Conservation (phyloP, 2,113 vertebrate genomes). For the Brachionichthys hirsutus region DNA sequence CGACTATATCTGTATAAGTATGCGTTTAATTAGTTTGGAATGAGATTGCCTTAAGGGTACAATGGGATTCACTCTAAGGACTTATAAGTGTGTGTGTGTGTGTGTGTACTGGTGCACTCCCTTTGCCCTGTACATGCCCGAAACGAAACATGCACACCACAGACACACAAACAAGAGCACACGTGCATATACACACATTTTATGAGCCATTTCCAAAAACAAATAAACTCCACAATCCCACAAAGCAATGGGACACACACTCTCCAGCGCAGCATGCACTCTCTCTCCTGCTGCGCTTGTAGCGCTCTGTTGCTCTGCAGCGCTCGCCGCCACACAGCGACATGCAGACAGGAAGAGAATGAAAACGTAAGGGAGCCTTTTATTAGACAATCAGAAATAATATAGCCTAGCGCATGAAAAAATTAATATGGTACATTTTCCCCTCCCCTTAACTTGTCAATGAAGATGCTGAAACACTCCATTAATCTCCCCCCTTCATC, state of each 20-base stretch:
- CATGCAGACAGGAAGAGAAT: not conserved
- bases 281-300: slow-evolving; percentile 17
- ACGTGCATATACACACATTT: slow-evolving; percentile 28
- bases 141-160: slow-evolving; percentile 16
- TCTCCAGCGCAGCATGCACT: slow-evolving; percentile 17
- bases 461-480: slow-evolving; percentile 50
- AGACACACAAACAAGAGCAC: slow-evolving; percentile 17
- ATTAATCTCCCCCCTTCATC: slow-evolving; percentile 57
- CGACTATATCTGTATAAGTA: not conserved
- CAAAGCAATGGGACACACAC: slow-evolving; percentile 15
- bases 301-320: slow-evolving; percentile 1
- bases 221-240: slow-evolving; percentile 56
- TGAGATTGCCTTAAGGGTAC: slow-evolving; percentile 31
- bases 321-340: not conserved
- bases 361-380: not conserved
- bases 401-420: too few relatives aligned
- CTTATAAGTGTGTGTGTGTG: slow-evolving; percentile 42
- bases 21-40: slow-evolving; percentile 35
- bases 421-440: not conserved
- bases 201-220: slow-evolving; percentile 56
- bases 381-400: too few relatives aligned
- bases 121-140: slow-evolving; percentile 41
- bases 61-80: slow-evolving; percentile 40
- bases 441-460: slow-evolving; percentile 7
- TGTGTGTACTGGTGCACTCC: slow-evolving; percentile 37